Evolutionary conservation across 2,797 vertebrate genomes (phyloP).

Genomic region (Mormyrops attenuatus): DNA sequence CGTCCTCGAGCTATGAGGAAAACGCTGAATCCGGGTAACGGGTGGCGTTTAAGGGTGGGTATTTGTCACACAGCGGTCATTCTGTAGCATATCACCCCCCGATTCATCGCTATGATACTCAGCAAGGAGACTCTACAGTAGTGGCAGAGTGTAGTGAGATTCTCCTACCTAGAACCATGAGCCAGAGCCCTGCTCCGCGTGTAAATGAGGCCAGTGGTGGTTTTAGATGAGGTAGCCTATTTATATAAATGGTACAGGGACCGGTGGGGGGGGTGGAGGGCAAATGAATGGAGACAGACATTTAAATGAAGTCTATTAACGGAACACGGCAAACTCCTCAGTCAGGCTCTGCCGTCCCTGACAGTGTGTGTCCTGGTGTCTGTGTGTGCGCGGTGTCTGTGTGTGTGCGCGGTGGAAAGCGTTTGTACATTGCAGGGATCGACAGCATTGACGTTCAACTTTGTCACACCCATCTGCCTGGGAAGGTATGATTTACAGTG

Average conservation of each 20-base stretch:
- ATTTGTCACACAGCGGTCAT: not conserved
- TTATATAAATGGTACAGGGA: not conserved
- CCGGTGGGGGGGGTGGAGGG: not conserved
- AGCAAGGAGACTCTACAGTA: not conserved
- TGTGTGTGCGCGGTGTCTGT: not conserved
- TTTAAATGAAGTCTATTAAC: slow-evolving; percentile 8
- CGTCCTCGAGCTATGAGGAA: not conserved
- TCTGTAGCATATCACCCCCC: not conserved
- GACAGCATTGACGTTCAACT: not conserved
- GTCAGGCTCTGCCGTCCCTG: not conserved
- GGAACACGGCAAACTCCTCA: not conserved
- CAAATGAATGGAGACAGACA: not conserved
- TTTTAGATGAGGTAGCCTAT: slow-evolving; percentile 16
- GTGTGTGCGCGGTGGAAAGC: not conserved
- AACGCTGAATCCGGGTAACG: not conserved
- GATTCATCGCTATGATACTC: not conserved
- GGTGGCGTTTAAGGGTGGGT: not conserved
- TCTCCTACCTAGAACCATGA: not conserved
- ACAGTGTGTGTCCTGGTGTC: not conserved
- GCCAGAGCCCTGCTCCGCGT: not conserved
- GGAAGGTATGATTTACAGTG: not conserved
- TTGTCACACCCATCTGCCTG: not conserved
- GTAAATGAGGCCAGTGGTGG: slow-evolving; percentile 15
- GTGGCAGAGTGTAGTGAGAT: not conserved
- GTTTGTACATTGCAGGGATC: not conserved